Evolutionary conservation across 2,888 invertebrate species (phyloP), one percentile per base, ranked within the genome.

Genomic region (Marasmarcha lunaedactyla): DNA sequence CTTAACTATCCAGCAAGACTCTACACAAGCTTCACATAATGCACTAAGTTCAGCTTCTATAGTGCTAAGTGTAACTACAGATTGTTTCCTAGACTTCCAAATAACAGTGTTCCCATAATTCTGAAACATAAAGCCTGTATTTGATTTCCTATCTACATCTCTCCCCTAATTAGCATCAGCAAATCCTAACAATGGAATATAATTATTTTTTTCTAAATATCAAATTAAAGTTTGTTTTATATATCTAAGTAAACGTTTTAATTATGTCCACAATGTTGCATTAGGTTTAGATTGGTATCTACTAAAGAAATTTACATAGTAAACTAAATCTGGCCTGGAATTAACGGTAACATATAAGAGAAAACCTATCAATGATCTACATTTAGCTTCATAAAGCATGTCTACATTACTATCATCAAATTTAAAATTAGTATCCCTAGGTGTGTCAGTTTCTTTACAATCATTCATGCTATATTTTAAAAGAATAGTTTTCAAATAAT

Each of bases 71-170:
- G 45, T 38, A 13, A 45, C 44, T 6, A 42, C 39, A 30, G 5
- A 38, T 36, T 49, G 49, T 33, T 48, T 50, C 12, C 43, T 47
- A n/a, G 43, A 44, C 36, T 34, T 42, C 47, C 46, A 49, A 10
- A 34, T 30, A 7, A 45, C 39, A 33, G 33, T 38, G 30, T 46
- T 46, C 25, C 33, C 25, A 42, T 38, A 48, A 1, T 46, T 14
- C 39, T 43, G 42, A 35, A 46, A 50, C 7, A 45, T 11, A 40
- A 42, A 47, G 12, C 47, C 45, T 15, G 37, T 35, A 9, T 42
- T 47, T 1, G 46, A 46, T 33, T 45, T 49, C 11, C 46, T 45
- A 33, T 46, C 44, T 6, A 1, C 7, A 37, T 38, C 38, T 34
- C 44, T 34, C 7, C 37, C 43, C 33, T 15, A 47, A 15, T 45